Base-by-base conservation (phyloP, 2,888 invertebrate species). In the Neelides folsomi region DNA sequence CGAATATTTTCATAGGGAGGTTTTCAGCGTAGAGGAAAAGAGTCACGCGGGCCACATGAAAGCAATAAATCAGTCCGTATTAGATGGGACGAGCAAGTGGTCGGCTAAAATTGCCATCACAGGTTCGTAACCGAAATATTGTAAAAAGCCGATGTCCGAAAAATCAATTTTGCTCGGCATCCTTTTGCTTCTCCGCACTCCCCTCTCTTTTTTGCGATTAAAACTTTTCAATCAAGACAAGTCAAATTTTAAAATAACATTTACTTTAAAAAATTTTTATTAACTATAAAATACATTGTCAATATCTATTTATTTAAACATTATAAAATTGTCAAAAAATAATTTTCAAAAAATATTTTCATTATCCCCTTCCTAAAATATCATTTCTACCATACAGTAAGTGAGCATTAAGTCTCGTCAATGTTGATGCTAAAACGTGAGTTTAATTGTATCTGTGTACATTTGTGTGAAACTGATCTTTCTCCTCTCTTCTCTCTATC, bases 81-180 rank as follows among this genome's bases (percentile, higher is more conserved):
- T 97, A 75, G 95, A 97, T 76, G 97, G 97, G 71, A 97, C 95
- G 66, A 94, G 94, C 73, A 97, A 97, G 78, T 97, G 97, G 97
- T 95, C 95, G 71, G 95, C 95, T 70, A 97, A 97, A 82, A 95
- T 97, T 76, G 94, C 93, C 72, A 94, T 97, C 75, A 97, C 95
- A 86, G 94, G 95, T 95, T 86, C 82, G 89, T 79, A 73, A 20
- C 44, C 42, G 35, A 40, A 50, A 49, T 41, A 49, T 12, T 40
- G 39, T 15, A 39, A n/a, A 39, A 39, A 39, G 3, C 5, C n/a
- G 8, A 39, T n/a, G 39, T 39, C 39, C n/a, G 39, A 39, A n/a
- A 39, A 15, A 16, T 5, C 18, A 12, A 42, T 42, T 37, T 16
- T 35, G 15, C 41, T 39, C 16, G 16, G 6, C 42, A 20, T 46